A percentile compares a stretch with the other conserved stretches of the same genome.
Evolutionary conservation across 1,140 invertebrate species (phyloP).

Genomic region (Lepidurus packardi): DNA sequence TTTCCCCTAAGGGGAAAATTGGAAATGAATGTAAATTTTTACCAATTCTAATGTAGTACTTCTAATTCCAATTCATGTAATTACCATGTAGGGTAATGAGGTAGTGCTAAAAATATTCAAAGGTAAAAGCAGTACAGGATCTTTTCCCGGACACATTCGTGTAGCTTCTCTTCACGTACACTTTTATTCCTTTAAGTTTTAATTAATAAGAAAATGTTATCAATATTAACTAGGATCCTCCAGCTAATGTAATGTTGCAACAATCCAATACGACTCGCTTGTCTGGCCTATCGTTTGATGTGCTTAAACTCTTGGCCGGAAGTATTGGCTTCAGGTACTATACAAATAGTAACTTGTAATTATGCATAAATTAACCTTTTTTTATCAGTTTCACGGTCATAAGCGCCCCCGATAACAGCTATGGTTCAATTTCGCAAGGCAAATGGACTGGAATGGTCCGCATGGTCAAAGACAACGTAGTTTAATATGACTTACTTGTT

Average conservation of each 20-base stretch:
- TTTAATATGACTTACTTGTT: neutral
- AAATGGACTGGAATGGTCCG: conserved; percentile 21
- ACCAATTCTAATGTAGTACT: no score
- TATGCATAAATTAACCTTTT: neutral
- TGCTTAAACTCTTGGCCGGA: neutral
- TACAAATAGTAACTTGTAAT: neutral
- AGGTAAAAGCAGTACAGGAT: neutral
- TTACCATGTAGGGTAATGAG: neutral
- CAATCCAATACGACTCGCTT: neutral
- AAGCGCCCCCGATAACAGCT: neutral
- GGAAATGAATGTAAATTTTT: no score
- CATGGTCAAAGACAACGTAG: neutral
- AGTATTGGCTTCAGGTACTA: neutral
- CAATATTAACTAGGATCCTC: neutral
- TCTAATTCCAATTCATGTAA: neutral
- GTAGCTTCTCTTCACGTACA: neutral
- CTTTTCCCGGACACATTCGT: neutral
- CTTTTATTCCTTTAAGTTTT: neutral
- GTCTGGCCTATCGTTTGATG: neutral
- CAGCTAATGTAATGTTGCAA: neutral
- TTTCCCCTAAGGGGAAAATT: no score
- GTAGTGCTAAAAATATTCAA: neutral
- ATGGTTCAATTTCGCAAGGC: neutral
- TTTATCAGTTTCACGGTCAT: neutral
- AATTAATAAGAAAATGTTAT: neutral